Percentiles rank a stretch among this genome's conserved stretches.
Evolutionary conservation across 2,113 vertebrate species (phyloP).

Genomic region (Lanius collurio): DNA sequence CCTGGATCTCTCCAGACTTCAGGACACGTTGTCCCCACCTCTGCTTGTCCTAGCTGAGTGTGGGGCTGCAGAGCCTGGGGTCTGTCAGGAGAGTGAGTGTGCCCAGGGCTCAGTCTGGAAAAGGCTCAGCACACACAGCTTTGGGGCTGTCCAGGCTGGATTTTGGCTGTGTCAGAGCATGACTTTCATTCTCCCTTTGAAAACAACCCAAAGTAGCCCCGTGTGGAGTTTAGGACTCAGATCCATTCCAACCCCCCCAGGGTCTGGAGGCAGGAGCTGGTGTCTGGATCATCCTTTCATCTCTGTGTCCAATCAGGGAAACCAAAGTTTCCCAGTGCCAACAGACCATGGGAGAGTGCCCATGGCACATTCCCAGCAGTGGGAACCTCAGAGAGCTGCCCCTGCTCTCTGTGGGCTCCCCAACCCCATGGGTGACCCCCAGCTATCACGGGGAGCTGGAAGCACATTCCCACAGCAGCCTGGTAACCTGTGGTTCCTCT

Average conservation of each 20-base stretch:
- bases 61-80: too few species aligned
- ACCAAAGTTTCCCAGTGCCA: not conserved
- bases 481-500: not conserved
- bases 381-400: not conserved
- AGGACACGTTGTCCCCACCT: not conserved
- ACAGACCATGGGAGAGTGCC: fast-evolving
- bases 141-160: not conserved
- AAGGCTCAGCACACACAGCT: fast-evolving
- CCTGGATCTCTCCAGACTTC: not conserved
- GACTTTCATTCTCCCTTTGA: not conserved
- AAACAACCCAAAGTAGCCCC: not conserved
- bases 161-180: not conserved
- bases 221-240: not conserved
- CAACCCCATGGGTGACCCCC: not conserved
- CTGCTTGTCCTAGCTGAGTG: not conserved
- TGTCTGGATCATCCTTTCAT: not conserved
- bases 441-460: fast-evolving
- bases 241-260: not conserved
- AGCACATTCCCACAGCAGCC: not conserved
- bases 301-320: not conserved
- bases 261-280: not conserved
- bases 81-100: not conserved
- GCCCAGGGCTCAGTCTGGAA: not conserved
- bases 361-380: fast-evolving
- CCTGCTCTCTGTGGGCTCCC: not conserved